Evolutionary conservation across 2,888 invertebrate species (phyloP), one percentile per base, ranked within the genome.

Genomic region (Lasiommata megera): DNA sequence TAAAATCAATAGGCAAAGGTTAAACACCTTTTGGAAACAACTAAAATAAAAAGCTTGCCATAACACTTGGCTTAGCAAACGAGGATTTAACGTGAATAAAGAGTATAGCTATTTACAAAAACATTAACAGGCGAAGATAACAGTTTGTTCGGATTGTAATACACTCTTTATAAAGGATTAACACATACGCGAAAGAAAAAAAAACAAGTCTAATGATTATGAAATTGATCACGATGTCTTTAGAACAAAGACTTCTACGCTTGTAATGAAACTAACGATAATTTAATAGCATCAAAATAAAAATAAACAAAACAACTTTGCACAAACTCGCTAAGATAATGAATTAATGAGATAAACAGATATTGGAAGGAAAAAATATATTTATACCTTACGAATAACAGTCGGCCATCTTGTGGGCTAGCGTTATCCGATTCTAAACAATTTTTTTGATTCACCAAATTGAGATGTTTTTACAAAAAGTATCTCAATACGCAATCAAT

Each of bases 351-450:
- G 46, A 51, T 43, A 43, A 54, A 54, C 23, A 58, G 56, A 63
- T 48, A 62, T 70, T 69, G 67, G 69, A 63, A 72, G 76, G 67
- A 70, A 71, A 75, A 80, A 75, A 80, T 74, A 72, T 77, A 80
- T 79, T 82, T 79, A 80, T 88, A 88, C 88, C 88, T 88, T 86
- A 90, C 88, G 83, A 89, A 87, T 82, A 88, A 86, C 84, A 85
- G 89, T 87, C 90, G 89, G 90, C 90, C 90, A 90, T 90, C 85
- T 90, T 90, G 90, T 88, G 80, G 88, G 84, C 87, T 88, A 72
- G 88, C 89, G 88, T 88, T 89, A 87, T 86, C 82, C 87, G 88
- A 88, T 79, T 50, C 37, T 83, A 77, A 77, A 80, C 76, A 69
- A 72, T 77, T 73, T 77, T 66, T 80, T 80, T 69, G 64, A 71